Evolutionary conservation across 2,888 invertebrate genomes (phyloP).

Genomic region (Archips xylosteana): DNA sequence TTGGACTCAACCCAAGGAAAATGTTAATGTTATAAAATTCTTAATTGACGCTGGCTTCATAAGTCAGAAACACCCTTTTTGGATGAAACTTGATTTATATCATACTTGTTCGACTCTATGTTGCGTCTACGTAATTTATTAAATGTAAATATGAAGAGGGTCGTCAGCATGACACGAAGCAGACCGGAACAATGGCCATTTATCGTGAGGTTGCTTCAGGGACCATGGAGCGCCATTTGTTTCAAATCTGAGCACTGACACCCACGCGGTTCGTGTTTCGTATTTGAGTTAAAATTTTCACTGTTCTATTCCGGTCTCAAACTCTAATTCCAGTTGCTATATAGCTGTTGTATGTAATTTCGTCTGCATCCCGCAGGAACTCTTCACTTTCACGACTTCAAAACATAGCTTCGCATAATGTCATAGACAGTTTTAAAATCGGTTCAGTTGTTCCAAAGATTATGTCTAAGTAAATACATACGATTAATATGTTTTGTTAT

Average conservation of each 20-base stretch:
- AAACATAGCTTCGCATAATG: too few species aligned
- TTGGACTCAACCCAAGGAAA: background rate
- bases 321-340: conserved; percentile 16
- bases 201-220: conserved; percentile 41
- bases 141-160: conserved; percentile 9
- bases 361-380: too few species aligned
- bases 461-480: too few species aligned
- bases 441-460: too few species aligned
- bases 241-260: conserved; percentile 36
- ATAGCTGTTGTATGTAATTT: too few species aligned
- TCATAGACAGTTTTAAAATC: too few species aligned
- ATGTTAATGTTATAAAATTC: background rate
- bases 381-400: too few species aligned
- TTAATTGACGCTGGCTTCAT: background rate
- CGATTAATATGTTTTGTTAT: too few species aligned
- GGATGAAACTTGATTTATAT: background rate
- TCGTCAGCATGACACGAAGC: conserved; percentile 25
- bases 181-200: conserved; percentile 37
- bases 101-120: background rate
- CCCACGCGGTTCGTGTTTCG: conserved; percentile 39
- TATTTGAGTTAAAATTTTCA: conserved; percentile 30
- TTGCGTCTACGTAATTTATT: background rate
- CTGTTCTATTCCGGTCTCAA: conserved; percentile 25
- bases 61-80: background rate
- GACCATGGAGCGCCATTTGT: conserved; percentile 42